Base-by-base conservation (phyloP, 2,113 vertebrate genomes). In the Nymphicus hollandicus region DNA sequence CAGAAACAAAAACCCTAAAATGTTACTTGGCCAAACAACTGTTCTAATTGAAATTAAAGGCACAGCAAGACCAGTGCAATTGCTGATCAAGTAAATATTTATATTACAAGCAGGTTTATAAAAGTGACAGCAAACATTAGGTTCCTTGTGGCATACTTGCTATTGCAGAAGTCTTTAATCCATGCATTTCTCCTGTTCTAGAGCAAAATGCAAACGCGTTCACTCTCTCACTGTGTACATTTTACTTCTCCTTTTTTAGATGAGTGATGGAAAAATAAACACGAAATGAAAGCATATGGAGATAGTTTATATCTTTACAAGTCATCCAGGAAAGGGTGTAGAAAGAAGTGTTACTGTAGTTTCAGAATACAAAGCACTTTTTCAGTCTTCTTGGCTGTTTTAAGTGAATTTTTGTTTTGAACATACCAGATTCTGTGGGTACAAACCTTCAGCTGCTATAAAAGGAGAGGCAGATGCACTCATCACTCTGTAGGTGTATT, bases 231-330 rank as follows among this genome's bases (percentile, higher is more conserved):
- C 53, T 94, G 47, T 78, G 31, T 94, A 92, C 83, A 83, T 96
- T 93, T 96, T 95, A 80, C 28, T 88, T 96, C 81, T 97, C 80
- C 86, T 76, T 85, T 97, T 97, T 97, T 94, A 89, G 80, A 94
- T 97, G 86, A 97, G 72, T 94, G 95, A 96, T 93, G 92, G 97
- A 96, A 97, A 98, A 98, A 97, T 92, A 98, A 97, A 95, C 95
- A 95, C 74, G 73, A 91, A 97, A 96, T 93, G 94, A 95, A 97
- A 97, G 91, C 96, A 97, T 71, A 41, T 97, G 96, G 94, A 94
- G 92, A 93, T 89, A 88, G 95, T 97, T 98, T 97, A 88, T 96
- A 90, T 97, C 96, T 97, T 97, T 93, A 91, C 84, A 96, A 97
- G 94, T 96, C 97, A 91, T 97, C 95, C 97, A 96, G 91, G 96